Base-by-base conservation (phyloP, 2,888 invertebrate species). In the Cantharis rufa region DNA sequence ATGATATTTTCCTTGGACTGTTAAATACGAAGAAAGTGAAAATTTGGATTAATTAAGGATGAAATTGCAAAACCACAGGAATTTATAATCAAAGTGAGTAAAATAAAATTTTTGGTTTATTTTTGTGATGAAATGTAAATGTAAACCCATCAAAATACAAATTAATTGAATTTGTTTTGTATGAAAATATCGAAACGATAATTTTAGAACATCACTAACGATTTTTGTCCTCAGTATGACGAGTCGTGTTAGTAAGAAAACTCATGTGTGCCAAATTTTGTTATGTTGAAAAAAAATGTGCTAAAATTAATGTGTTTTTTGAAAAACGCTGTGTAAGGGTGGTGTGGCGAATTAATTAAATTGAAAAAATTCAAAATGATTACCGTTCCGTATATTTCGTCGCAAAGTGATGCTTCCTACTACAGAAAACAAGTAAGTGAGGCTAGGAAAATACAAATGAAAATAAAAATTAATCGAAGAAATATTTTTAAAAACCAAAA, bases 401-500 rank as follows among this genome's bases (percentile, higher is more conserved):
- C 83, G 16, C 90, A 92, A 80, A 93, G 93, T 80, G 93, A 93
- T 88, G 92, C 93, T 4, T 92, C 93, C 3, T 89, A 91, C 75
- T 84, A 87, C 63, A 83, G 80, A 75, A 86, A 84, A 78, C 79
- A 83, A 63, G 87, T 87, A 81, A 86, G 86, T 85, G 71, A n/a
- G 0, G 18, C 24, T 13, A 3, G 21, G 13, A 18, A 21, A 13
- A 66, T 63, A 10, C 18, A 10, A 16, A 16, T 2, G 18, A 18
- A 18, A 62, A 48, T n/a, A 3, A n/a, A 48, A 48, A n/a, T 48
- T 4, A 16, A 16, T 32, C 11, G 4, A 32, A 32, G 4, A 32
- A 32, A 32, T 32, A 32, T 32, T 13, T 32, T 13, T 0, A 32
- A 13, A 32, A 32, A 13, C 32, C 48, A 5, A 11, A 11, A 11